Conservation (phyloP, 1,140 invertebrate genomes). For the Aricia agestis region DNA sequence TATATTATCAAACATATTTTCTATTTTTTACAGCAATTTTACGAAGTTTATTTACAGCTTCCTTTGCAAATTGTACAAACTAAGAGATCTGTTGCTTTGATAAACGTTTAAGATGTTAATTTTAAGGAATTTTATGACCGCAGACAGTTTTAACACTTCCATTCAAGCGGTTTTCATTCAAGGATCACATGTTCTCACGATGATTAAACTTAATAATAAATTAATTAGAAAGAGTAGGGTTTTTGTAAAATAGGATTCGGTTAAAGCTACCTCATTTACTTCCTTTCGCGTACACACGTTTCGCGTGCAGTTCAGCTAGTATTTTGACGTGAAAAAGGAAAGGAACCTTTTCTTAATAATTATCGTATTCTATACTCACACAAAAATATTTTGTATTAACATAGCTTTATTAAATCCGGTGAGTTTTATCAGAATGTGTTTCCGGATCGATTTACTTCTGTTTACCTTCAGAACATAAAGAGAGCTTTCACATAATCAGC, state of each 20-base stretch:
- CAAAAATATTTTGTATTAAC: neutral
- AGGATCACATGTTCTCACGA: too few relatives aligned
- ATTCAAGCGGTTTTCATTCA: too few relatives aligned
- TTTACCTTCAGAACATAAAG: conserved; percentile 8
- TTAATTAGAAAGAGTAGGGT: too few relatives aligned
- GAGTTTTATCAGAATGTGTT: neutral
- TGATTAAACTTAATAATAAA: too few relatives aligned
- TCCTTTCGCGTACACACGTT: too few relatives aligned
- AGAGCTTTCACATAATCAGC: conserved; percentile 44
- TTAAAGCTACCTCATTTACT: too few relatives aligned
- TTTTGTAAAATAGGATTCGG: too few relatives aligned
- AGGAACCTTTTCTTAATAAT: too few relatives aligned
- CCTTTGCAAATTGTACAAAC: neutral
- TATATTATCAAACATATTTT: neutral
- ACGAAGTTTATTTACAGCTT: neutral
- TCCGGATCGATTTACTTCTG: conserved; percentile 6
- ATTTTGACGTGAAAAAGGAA: too few relatives aligned
- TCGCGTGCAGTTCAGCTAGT: too few relatives aligned
- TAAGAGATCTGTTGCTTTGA: neutral
- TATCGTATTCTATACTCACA: too few relatives aligned
- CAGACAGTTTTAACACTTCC: too few relatives aligned
- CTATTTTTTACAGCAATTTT: neutral
- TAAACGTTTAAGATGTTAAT: neutral
- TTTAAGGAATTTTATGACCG: neutral
- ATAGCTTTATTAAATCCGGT: neutral